Evolutionary conservation across 2,797 vertebrate species (phyloP).

Genomic region (Iguana delicatissima): DNA sequence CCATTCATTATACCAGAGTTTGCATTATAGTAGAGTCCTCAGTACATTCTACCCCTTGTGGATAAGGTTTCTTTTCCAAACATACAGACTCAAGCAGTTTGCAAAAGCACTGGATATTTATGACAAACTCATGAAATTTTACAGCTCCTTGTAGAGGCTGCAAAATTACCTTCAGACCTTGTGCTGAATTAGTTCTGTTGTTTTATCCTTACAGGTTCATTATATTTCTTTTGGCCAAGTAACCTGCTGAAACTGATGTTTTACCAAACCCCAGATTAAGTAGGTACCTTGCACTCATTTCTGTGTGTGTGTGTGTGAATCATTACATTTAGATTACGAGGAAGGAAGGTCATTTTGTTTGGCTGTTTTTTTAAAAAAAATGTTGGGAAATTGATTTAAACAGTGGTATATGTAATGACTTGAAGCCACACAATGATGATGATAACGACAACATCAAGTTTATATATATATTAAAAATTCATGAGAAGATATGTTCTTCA

Average conservation of each 20-base stretch:
- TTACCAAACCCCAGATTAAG: conserved; percentile 27
- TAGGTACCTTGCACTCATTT: conserved; percentile 22
- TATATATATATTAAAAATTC: not conserved
- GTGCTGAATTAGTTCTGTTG: conserved; percentile 36
- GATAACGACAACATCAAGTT: not conserved
- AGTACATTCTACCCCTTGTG: not conserved
- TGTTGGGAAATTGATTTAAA: not conserved
- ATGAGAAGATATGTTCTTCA: not conserved
- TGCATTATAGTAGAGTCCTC: conserved; percentile 3
- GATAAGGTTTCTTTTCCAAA: conserved; percentile 45
- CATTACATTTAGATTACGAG: conserved; percentile 22
- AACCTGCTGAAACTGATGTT: conserved; percentile 24
- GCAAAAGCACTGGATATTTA: conserved; percentile 31
- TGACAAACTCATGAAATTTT: conserved; percentile 38
- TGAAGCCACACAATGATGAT: too few species aligned
- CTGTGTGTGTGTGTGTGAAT: not conserved
- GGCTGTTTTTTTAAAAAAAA: not conserved
- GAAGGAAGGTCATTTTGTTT: not conserved
- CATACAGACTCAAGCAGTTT: conserved; percentile 7
- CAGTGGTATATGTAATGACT: too few species aligned
- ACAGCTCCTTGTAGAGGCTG: conserved; percentile 11
- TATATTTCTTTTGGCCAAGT: conserved; percentile 37
- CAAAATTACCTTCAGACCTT: conserved; percentile 24
- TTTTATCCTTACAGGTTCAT: conserved; percentile 36
- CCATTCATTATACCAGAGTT: conserved; percentile 10